Base-by-base conservation (phyloP, 2,797 vertebrate species). In the Oophaga sylvatica region DNA sequence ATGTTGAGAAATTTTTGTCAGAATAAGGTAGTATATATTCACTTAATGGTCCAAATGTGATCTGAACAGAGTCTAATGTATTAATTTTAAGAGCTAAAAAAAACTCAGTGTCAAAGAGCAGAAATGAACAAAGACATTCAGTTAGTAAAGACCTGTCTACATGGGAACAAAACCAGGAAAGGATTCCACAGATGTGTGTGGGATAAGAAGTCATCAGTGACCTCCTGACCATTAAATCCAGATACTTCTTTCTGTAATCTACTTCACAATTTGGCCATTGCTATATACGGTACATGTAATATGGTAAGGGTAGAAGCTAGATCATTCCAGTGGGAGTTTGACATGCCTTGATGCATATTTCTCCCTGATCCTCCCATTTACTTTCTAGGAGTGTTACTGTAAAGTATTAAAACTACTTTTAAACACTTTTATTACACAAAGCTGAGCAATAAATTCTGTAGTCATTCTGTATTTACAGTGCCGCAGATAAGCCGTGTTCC, bases 111-210 rank as follows among this genome's bases (percentile, higher is more conserved):
- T 4, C 35, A 65, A 45, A 29, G 19, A 88, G 0, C 20, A 2
- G 0, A 0, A 12, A 82, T 60, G 77, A 65, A 20, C 62, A 63
- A 87, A 70, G 60, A 83, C 57, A 63, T 80, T 63, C n/a, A 63
- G 29, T 83, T 53, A 73, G 53, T 75, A 48, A 62, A 81, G 31
- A 70, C 77, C 8, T 80, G 65, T 19, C 2, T 68, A 41, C 17
- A 3, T 82, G 76, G 68, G 83, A 84, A 78, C n/a, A 57, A 48
- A 53, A 77, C 76, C 87, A 88, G 83, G 35, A 75, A 68, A 29
- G 75, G 45, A 88, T 70, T 56, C 29, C 68, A 82, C 71, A 67
- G 70, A 77, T 81, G 70, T 84, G 84, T 83, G 83, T 85, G 78
- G 79, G 87, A 81, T 85, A 85, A 73, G 48, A 73, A 63, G 15